These are phyloP conservation scores for Merodon equestris DNA, from an alignment of 2,888 invertebrate species.

Conservation along the genomic window DNA sequence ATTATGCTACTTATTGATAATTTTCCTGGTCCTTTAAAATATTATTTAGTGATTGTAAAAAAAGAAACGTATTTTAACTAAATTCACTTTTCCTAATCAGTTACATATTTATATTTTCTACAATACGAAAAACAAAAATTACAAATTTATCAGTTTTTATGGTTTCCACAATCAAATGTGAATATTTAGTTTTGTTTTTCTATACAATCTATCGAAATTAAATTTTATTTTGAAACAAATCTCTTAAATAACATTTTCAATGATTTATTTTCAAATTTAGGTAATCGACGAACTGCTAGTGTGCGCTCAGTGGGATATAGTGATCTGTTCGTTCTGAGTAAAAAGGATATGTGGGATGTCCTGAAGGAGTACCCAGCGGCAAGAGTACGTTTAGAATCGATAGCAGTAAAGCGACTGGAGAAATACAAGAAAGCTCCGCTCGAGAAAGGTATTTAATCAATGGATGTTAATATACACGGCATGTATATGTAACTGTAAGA, in stretches of 20 bases:
- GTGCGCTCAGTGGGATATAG: conserved; percentile 99
- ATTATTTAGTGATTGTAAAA: too few relatives aligned
- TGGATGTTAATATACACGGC: conserved; percentile 39
- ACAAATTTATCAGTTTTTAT: too few relatives aligned
- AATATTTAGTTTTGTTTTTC: conserved; percentile 9
- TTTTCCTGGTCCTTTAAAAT: too few relatives aligned
- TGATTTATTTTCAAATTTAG: conserved; percentile 76
- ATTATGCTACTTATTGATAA: too few relatives aligned
- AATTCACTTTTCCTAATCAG: too few relatives aligned
- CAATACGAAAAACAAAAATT: too few relatives aligned
- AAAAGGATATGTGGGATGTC: conserved; percentile 99
- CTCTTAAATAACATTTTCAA: not conserved
- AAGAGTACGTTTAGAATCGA: conserved; percentile 95
- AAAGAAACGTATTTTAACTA: too few relatives aligned
- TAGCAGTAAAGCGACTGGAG: conserved; percentile 97
- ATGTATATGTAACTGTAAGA: conserved; percentile 17
- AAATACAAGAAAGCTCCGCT: conserved; percentile 97
- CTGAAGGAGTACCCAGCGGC: conserved; percentile 97
- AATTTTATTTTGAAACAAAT: not conserved
- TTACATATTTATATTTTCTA: too few relatives aligned
- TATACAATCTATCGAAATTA: not conserved
- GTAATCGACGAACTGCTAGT: conserved; percentile 98
- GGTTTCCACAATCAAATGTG: conserved; percentile 37
- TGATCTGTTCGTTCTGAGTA: conserved; percentile 98
- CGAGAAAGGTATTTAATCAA: conserved; percentile 87